Evolutionary conservation across 1,140 invertebrate genomes (phyloP).

Genomic region (Ctenoplectra terminalis): DNA sequence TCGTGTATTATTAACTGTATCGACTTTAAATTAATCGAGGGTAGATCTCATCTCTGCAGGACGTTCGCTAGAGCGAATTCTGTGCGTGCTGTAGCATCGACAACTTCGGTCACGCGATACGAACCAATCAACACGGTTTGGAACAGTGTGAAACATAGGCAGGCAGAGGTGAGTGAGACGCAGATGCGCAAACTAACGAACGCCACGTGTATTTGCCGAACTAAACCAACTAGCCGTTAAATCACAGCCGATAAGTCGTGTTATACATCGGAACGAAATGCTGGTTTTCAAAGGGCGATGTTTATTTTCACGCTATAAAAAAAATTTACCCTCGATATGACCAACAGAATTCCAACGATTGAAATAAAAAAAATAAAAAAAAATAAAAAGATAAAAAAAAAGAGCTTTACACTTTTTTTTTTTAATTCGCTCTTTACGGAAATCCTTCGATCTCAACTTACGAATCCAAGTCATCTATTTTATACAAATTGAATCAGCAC

Average conservation of each 20-base stretch:
- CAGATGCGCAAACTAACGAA: slow-evolving; percentile 55
- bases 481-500: not conserved
- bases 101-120: slow-evolving; percentile 50
- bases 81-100: slow-evolving; percentile 18
- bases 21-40: slow-evolving; percentile 4
- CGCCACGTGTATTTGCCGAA: slow-evolving; percentile 46
- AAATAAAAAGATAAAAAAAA: too few relatives aligned
- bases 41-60: not conserved
- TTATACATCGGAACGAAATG: slow-evolving; percentile 3
- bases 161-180: slow-evolving; percentile 12
- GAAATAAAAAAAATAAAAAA: not conserved
- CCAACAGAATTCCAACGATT: not conserved
- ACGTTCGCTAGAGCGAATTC: slow-evolving; percentile 11
- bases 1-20: not conserved
- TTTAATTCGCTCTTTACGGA: too few relatives aligned
- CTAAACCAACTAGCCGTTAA: slow-evolving; percentile 56
- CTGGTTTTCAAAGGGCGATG: not conserved
- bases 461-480: too few relatives aligned
- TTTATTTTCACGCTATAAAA: not conserved
- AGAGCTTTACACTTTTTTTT: too few relatives aligned
- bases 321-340: not conserved
- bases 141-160: not conserved
- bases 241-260: slow-evolving; percentile 55
- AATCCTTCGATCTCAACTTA: too few relatives aligned
- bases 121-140: slow-evolving; percentile 4